Conservation (phyloP, 2,113 vertebrate species). For the human (Homo sapiens) region GRCh38 chr20:3002501-3003000, state of each 20-base stretch:
- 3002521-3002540: too few relatives aligned
- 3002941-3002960: background rate
- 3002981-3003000: background rate
- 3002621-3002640: background rate
- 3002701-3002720: background rate
- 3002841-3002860: background rate
- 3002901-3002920: background rate
- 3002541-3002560: too few relatives aligned
- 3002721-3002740: background rate
- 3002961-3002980: background rate
- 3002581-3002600: too few relatives aligned
- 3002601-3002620: too few relatives aligned
- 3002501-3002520: too few relatives aligned
- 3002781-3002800: background rate
- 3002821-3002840: background rate
- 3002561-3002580: too few relatives aligned
- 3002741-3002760: constrained; percentile 17
- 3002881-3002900: background rate
- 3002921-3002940: background rate
- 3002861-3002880: background rate
- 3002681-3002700: background rate
- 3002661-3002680: background rate
- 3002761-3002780: constrained; percentile 24
- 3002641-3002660: background rate
- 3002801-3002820: constrained; percentile 19